Evolutionary conservation across 2,888 invertebrate species (phyloP).

Genomic region (Sisyra terminalis): DNA sequence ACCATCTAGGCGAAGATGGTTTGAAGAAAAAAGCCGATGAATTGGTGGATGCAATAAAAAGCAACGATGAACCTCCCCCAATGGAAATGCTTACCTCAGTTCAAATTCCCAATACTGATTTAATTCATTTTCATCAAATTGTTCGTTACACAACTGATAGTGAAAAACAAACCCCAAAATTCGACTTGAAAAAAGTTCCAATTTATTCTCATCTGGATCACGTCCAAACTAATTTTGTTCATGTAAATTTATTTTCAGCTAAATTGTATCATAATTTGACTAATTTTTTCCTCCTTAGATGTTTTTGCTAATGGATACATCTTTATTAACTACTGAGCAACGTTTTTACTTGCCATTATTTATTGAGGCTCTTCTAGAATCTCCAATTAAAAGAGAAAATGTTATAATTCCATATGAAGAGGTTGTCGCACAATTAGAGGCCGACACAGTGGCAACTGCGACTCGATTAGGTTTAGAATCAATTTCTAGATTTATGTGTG

Average conservation of each 20-base stretch:
- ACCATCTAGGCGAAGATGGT: slow-evolving; percentile 48
- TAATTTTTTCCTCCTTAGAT: slow-evolving; percentile 35
- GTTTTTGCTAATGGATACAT: slow-evolving; percentile 54
- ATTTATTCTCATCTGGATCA: slow-evolving; percentile 63
- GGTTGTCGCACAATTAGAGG: slow-evolving; percentile 62
- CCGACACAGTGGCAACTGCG: slow-evolving; percentile 49
- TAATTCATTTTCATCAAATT: slow-evolving; percentile 49
- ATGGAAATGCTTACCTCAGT: slow-evolving; percentile 52
- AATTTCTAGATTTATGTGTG: slow-evolving; percentile 45
- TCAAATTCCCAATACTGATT: slow-evolving; percentile 55
- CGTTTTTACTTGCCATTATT: slow-evolving; percentile 61
- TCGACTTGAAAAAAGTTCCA: slow-evolving; percentile 47
- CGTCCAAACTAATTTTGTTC: slow-evolving; percentile 67
- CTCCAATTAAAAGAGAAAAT: slow-evolving; percentile 45
- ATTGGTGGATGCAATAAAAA: slow-evolving; percentile 50
- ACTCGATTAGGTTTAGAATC: slow-evolving; percentile 47
- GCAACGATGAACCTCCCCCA: slow-evolving; percentile 63
- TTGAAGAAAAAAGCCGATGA: slow-evolving; percentile 41
- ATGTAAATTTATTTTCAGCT: slow-evolving; percentile 37
- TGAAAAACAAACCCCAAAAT: slow-evolving; percentile 30
- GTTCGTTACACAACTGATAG: slow-evolving; percentile 27
- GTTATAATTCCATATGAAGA: slow-evolving; percentile 43
- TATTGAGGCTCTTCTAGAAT: slow-evolving; percentile 58
- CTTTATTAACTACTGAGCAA: slow-evolving; percentile 34
- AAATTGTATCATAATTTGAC: not conserved